These are phyloP conservation scores for Standfussiana lucernea DNA, from an alignment of 2,888 invertebrate species.

Conservation along the genomic window DNA sequence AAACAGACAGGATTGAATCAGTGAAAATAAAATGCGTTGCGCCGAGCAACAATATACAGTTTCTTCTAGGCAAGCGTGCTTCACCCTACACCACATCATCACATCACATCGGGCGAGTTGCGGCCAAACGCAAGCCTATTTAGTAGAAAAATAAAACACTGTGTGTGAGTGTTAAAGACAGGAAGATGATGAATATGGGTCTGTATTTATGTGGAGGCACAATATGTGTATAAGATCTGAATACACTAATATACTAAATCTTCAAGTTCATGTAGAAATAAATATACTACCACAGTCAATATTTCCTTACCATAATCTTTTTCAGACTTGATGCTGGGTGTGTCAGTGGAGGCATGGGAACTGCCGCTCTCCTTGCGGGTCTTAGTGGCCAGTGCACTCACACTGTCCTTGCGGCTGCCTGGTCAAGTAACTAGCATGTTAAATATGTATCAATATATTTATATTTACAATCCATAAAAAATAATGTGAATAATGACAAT, in stretches of 20 bases:
- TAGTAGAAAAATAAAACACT: too few species aligned
- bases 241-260: neutral
- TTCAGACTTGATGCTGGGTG: conserved; percentile 87
- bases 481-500: neutral
- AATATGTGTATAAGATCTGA: neutral
- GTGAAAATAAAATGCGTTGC: neutral
- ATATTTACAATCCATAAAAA: neutral
- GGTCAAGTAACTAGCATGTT: conserved; percentile 62
- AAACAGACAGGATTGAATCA: neutral
- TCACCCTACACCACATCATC: too few species aligned
- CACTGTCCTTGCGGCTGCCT: conserved; percentile 83
- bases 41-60: neutral
- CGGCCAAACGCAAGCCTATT: too few species aligned
- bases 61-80: too few species aligned
- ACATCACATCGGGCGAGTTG: too few species aligned
- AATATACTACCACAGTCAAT: neutral
- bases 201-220: neutral
- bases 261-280: neutral
- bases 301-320: conserved; percentile 85
- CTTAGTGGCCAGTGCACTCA: conserved; percentile 83
- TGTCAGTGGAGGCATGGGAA: conserved; percentile 88
- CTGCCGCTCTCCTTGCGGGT: conserved; percentile 87
- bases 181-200: neutral
- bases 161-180: too few species aligned
- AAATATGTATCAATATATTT: conserved; percentile 31